phyloP scores from a whole-genome alignment of 2,113 vertebrate genomes.

The Accipiter cooperii region DNA sequence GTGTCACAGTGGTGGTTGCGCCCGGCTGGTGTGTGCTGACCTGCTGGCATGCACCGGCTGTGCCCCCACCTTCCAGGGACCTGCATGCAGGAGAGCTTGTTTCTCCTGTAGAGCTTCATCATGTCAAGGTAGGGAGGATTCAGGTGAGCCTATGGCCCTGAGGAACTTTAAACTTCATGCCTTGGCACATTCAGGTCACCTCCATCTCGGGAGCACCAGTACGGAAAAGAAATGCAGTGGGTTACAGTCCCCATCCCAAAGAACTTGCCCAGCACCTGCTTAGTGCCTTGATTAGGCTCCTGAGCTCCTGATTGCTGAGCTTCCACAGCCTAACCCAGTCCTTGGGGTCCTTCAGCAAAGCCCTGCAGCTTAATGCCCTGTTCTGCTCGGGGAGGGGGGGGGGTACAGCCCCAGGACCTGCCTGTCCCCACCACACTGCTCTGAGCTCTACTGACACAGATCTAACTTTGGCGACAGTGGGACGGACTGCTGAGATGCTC shows the following conservation, averaged over 20 bases:
- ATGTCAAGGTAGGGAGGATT: neutral
- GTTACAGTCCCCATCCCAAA: neutral
- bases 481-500: neutral
- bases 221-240: neutral
- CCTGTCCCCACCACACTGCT: neutral
- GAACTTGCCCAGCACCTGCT: neutral
- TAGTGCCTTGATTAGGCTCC: neutral
- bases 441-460: neutral
- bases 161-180: neutral
- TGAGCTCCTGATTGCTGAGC: neutral
- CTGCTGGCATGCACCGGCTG: neutral
- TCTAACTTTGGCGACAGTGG: neutral
- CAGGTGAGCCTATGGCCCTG: neutral
- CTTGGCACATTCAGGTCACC: neutral
- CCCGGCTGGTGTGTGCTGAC: neutral
- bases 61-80: neutral
- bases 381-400: fast-evolving
- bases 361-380: neutral
- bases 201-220: neutral
- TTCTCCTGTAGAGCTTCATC: neutral
- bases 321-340: neutral
- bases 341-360: neutral
- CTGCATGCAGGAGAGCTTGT: neutral
- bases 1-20: neutral
- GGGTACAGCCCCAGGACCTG: neutral